Conservation (phyloP, 64 coral and sea anemone species). For the Dendrophyllia cribrosa region DNA sequence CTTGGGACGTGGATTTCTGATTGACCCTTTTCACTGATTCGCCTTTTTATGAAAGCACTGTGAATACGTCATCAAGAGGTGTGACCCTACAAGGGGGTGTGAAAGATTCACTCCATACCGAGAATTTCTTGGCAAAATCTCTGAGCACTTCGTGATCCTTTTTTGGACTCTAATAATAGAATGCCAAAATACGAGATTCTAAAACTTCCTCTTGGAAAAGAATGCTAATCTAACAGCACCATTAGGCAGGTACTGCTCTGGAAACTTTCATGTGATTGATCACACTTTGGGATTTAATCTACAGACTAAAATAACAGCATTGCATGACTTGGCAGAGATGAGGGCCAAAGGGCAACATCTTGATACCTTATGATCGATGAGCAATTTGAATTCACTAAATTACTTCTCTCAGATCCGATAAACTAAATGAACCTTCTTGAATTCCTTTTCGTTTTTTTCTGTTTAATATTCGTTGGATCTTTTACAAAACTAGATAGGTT, state of each 20-base stretch:
- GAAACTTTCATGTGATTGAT: too few relatives aligned
- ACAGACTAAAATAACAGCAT: background rate
- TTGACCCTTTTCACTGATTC: background rate
- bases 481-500: too few relatives aligned
- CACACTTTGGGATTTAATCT: too few relatives aligned
- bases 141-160: background rate
- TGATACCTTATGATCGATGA: background rate
- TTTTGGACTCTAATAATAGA: background rate
- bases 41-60: background rate
- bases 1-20: background rate
- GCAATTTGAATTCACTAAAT: background rate
- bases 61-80: background rate
- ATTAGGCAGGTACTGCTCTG: background rate
- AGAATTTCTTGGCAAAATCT: background rate
- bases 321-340: background rate
- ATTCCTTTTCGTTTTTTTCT: too few relatives aligned
- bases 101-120: constrained; percentile 2
- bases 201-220: background rate
- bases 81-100: background rate
- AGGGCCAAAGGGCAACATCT: background rate
- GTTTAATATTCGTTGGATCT: too few relatives aligned
- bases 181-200: background rate
- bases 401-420: background rate
- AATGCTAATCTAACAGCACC: background rate
- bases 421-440: background rate